Percentiles rank a stretch among this genome's conserved stretches.
Conservation (phyloP, 1,140 invertebrate species). For the Brachionus sp. region DNA sequence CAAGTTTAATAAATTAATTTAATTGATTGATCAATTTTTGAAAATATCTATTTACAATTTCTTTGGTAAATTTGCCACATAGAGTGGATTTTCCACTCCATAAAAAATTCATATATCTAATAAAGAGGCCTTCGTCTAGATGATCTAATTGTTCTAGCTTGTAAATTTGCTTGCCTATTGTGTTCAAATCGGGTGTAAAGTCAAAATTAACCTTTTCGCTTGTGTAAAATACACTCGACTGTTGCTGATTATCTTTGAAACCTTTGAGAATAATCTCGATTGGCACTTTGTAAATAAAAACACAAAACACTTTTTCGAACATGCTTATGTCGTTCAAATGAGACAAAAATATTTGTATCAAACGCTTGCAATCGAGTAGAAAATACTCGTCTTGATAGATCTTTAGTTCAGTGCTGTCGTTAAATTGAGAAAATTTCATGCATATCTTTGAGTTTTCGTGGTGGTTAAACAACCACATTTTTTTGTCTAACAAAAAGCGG, state of each 20-base stretch:
- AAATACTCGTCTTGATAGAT: slow-evolving; percentile 24
- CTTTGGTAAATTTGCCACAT: not conserved
- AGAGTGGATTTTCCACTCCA: not conserved
- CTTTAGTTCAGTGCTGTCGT: not conserved
- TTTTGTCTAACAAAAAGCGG: slow-evolving; percentile 24
- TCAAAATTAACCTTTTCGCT: not conserved
- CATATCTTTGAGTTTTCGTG: slow-evolving; percentile 42
- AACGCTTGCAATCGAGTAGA: not conserved
- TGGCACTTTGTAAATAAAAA: slow-evolving; percentile 7
- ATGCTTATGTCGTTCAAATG: not conserved
- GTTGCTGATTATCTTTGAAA: not conserved
- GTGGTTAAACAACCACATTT: not conserved
- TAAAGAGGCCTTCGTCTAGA: not conserved
- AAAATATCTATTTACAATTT: slow-evolving; percentile 24
- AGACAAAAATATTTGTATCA: not conserved
- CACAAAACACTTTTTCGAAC: slow-evolving; percentile 12
- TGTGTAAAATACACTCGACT: not conserved
- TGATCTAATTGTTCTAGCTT: not conserved
- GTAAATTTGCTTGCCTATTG: slow-evolving; percentile 13
- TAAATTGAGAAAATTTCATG: slow-evolving; percentile 43
- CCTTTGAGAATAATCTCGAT: not conserved
- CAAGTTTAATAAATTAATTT: slow-evolving; percentile 20
- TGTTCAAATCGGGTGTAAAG: not conserved
- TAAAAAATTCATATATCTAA: slow-evolving; percentile 20
- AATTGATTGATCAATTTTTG: not conserved